phyloP scores from a whole-genome alignment of 2,888 invertebrate species.

The Plagodis pulveraria region DNA sequence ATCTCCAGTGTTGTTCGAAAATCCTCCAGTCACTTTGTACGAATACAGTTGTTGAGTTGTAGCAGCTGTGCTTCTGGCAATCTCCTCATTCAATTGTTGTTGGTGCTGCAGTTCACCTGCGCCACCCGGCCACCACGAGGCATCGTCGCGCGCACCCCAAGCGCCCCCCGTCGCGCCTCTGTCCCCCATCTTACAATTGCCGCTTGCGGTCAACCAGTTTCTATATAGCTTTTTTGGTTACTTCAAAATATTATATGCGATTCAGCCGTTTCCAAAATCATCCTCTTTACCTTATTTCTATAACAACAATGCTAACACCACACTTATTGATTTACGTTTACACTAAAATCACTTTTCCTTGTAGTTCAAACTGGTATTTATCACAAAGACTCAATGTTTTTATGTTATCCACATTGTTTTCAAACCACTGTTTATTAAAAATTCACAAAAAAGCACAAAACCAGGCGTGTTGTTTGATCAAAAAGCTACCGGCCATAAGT shows the following conservation, averaged over 20 bases:
- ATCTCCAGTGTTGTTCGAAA: slow-evolving; percentile 89
- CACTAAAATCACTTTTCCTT: slow-evolving; percentile 53
- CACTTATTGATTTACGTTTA: slow-evolving; percentile 42
- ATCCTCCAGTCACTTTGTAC: slow-evolving; percentile 94
- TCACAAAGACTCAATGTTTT: slow-evolving; percentile 71
- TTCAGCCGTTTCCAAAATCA: slow-evolving; percentile 58
- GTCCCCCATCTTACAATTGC: slow-evolving; percentile 80
- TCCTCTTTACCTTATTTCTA: slow-evolving; percentile 55
- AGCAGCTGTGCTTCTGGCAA: slow-evolving; percentile 74
- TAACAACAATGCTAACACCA: slow-evolving; percentile 36
- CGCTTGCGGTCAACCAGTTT: slow-evolving; percentile 76
- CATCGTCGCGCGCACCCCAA: slow-evolving; percentile 85
- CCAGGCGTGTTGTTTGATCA: slow-evolving; percentile 57
- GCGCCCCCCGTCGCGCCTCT: slow-evolving; percentile 83
- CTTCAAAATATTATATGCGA: slow-evolving; percentile 57
- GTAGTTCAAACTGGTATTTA: slow-evolving; percentile 55
- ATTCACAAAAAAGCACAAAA: slow-evolving; percentile 54
- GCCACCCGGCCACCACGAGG: slow-evolving; percentile 83
- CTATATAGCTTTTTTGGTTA: slow-evolving; percentile 63
- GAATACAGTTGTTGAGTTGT: slow-evolving; percentile 90
- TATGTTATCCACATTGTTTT: slow-evolving; percentile 57
- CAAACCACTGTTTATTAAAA: slow-evolving; percentile 39
- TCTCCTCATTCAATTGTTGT: slow-evolving; percentile 80
- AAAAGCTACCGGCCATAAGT: slow-evolving; percentile 81
- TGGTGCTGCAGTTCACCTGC: slow-evolving; percentile 81